Evolutionary conservation across 2,888 invertebrate species (phyloP).

Genomic region (Andrena haemorrhoa): DNA sequence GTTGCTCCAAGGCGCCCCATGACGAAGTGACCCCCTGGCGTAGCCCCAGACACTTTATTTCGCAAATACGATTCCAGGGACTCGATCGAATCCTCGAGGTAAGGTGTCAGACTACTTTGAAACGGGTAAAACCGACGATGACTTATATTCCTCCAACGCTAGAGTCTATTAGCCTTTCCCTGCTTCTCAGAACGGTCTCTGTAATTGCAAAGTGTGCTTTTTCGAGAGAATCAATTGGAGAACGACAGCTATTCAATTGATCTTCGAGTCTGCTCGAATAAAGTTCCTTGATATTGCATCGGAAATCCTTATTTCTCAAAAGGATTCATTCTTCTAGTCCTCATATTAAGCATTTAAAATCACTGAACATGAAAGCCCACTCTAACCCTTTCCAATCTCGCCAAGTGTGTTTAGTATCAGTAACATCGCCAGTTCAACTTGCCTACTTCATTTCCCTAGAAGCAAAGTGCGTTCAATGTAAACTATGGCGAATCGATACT

Average conservation of each 20-base stretch:
- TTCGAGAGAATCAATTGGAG: background rate
- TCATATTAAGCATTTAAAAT: background rate
- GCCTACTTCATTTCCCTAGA: too few relatives aligned
- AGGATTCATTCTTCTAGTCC: background rate
- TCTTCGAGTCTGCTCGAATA: background rate
- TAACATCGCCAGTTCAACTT: too few relatives aligned
- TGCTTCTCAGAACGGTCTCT: background rate
- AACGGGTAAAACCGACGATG: background rate
- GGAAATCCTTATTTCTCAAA: background rate
- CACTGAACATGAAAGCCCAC: background rate
- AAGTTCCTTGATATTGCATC: background rate
- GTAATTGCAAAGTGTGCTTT: background rate
- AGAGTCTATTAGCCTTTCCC: background rate
- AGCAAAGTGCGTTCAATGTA: too few relatives aligned
- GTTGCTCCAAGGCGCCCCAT: constrained; percentile 61
- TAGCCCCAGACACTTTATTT: constrained; percentile 35
- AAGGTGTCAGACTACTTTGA: constrained; percentile 35
- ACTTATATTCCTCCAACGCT: background rate
- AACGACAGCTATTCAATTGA: background rate
- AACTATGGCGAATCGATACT: too few relatives aligned
- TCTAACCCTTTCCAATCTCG: too few relatives aligned
- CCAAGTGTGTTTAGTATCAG: too few relatives aligned
- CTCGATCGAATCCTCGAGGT: constrained; percentile 45
- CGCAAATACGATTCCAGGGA: constrained; percentile 20
- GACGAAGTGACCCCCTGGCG: constrained; percentile 55